Evolutionary conservation across 1,140 invertebrate species (phyloP).

Genomic region (Potamilus streckersoni): DNA sequence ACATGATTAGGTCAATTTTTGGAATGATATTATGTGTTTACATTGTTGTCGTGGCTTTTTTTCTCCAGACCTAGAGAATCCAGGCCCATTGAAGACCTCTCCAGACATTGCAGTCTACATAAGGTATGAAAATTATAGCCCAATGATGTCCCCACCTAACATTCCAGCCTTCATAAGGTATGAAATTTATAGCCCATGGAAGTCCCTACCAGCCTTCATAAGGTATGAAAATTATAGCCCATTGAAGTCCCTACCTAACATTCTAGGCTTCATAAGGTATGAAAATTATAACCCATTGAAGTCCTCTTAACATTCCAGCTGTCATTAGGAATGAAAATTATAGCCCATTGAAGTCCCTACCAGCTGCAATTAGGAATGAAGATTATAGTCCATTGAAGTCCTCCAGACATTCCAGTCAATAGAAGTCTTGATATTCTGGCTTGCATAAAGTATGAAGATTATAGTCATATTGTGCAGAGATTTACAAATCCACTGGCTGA

Average conservation of each 20-base stretch:
- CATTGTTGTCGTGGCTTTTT: conserved; percentile 10
- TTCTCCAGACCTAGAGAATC: conserved; percentile 55
- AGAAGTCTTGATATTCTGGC: conserved; percentile 23
- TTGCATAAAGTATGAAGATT: neutral
- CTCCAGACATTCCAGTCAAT: conserved; percentile 43
- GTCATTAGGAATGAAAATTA: neutral
- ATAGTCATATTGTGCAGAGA: neutral
- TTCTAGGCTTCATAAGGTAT: conserved; percentile 47
- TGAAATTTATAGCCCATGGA: neutral
- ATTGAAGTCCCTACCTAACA: conserved; percentile 41
- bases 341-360: conserved; percentile 1
- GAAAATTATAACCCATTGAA: neutral
- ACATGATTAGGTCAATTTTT: neutral
- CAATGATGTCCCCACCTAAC: neutral
- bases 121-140: conserved; percentile 30
- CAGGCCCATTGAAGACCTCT: conserved; percentile 45
- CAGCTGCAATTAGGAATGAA: too few relatives aligned
- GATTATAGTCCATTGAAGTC: conserved; percentile 23
- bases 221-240: neutral
- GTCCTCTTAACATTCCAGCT: neutral
- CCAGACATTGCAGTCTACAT: conserved; percentile 47
- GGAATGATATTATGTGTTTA: neutral
- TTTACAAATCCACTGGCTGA: too few relatives aligned
- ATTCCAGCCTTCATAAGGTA: neutral
- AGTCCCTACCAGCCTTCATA: neutral